Percentiles rank a stretch among this genome's conserved stretches.
phyloP scores from a whole-genome alignment of 2,113 vertebrate species.

The Callipepla squamata region DNA sequence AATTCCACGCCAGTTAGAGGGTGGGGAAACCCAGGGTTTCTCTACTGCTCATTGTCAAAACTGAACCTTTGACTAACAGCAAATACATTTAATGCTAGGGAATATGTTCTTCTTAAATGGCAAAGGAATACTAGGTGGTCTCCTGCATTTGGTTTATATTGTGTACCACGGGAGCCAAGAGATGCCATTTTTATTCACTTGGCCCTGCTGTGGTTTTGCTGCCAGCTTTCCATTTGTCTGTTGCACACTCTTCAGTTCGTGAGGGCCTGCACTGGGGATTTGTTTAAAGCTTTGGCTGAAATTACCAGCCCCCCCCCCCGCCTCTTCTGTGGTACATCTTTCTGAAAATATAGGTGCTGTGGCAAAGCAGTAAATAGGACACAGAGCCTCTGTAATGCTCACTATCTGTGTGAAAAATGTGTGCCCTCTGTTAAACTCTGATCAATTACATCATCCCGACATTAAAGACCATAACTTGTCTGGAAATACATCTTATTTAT shows the following conservation, averaged over 20 bases:
- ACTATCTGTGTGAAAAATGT: conserved; percentile 15
- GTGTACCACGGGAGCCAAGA: not conserved
- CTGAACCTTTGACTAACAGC: not conserved
- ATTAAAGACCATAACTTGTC: conserved; percentile 43
- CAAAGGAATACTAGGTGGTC: conserved; percentile 11
- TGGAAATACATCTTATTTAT: conserved; percentile 16
- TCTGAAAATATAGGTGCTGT: conserved; percentile 40
- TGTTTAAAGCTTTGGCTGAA: conserved; percentile 53
- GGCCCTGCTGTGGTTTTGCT: conserved; percentile 42
- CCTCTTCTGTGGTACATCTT: conserved; percentile 24
- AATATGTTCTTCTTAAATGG: not conserved
- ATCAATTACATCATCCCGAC: conserved; percentile 41
- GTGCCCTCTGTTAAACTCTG: conserved; percentile 49
- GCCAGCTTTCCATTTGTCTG: conserved; percentile 37
- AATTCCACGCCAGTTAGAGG: not conserved
- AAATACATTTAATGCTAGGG: not conserved
- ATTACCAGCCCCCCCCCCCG: not conserved
- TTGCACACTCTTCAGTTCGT: conserved; percentile 43
- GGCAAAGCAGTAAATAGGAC: conserved; percentile 41
- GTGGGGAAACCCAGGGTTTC: not conserved
- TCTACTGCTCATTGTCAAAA: not conserved
- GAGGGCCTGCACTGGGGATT: conserved; percentile 32
- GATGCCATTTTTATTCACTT: not conserved
- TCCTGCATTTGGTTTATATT: conserved; percentile 5
- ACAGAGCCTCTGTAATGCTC: conserved; percentile 21